phyloP scores from a whole-genome alignment of 2,113 vertebrate genomes.

The Opisthocomus hoazin region DNA sequence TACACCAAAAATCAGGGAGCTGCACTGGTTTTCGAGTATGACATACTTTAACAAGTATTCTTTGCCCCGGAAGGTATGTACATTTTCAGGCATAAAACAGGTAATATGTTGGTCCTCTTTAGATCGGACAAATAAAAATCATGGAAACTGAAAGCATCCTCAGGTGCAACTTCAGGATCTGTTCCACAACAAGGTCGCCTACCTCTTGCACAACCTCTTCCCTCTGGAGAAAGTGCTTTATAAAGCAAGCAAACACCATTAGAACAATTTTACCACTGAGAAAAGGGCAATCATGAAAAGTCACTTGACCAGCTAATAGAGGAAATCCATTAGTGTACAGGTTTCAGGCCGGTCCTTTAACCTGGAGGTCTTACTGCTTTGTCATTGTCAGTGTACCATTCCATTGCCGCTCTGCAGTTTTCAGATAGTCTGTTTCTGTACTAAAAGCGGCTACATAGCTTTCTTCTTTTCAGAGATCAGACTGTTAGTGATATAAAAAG shows the following conservation, averaged over 20 bases:
- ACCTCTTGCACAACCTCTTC: neutral
- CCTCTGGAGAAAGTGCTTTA: neutral
- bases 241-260: neutral
- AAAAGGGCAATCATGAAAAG: neutral
- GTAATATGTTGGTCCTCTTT: neutral
- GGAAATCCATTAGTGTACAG: neutral
- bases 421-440: neutral
- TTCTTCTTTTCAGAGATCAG: neutral
- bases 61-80: neutral
- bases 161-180: rapidly evolving
- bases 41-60: neutral
- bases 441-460: neutral
- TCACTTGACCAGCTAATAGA: neutral
- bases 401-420: neutral
- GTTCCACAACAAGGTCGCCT: neutral
- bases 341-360: neutral
- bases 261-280: neutral
- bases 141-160: neutral
- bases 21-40: neutral
- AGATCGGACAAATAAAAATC: neutral
- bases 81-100: neutral
- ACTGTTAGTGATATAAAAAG: neutral
- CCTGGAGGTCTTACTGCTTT: neutral
- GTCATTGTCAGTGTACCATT: neutral
- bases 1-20: neutral